phyloP scores from a whole-genome alignment of 2,888 invertebrate species.

The Pomacea canaliculata region DNA sequence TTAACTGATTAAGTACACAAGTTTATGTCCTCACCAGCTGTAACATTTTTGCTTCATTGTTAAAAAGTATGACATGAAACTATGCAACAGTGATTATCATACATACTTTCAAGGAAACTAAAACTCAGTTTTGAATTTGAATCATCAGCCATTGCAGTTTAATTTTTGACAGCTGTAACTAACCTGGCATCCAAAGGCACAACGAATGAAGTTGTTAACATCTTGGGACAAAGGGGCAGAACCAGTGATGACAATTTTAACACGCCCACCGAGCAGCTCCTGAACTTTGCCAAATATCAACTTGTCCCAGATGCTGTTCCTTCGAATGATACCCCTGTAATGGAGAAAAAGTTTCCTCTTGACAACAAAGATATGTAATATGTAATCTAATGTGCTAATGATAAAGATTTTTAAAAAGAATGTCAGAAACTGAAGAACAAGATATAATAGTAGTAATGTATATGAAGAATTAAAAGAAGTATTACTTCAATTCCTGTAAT shows the following conservation, averaged over 20 bases:
- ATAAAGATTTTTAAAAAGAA: too few species aligned
- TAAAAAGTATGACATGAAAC: not conserved
- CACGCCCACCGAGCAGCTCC: constrained; percentile 90
- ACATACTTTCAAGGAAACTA: not conserved
- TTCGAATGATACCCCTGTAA: constrained; percentile 83
- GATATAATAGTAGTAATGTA: too few species aligned
- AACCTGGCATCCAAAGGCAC: constrained; percentile 77
- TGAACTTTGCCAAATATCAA: constrained; percentile 93
- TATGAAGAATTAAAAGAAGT: too few species aligned
- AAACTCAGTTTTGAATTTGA: too few species aligned
- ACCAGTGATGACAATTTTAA: constrained; percentile 92
- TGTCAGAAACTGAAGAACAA: too few species aligned
- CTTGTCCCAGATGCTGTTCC: constrained; percentile 93
- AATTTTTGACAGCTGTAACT: constrained; percentile 25
- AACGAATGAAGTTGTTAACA: constrained; percentile 92
- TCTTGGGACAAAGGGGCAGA: constrained; percentile 95
- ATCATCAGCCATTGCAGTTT: too few species aligned
- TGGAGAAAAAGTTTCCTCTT: not conserved
- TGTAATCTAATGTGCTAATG: too few species aligned
- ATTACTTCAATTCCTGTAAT: too few species aligned
- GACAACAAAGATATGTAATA: too few species aligned
- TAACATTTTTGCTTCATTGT: too few species aligned
- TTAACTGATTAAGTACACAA: too few species aligned
- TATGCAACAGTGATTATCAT: not conserved
- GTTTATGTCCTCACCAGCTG: too few species aligned